Evolutionary conservation across 1,140 invertebrate species (phyloP), one percentile per base, ranked within the genome.

Genomic region (Pomphorhynchus laevis): DNA sequence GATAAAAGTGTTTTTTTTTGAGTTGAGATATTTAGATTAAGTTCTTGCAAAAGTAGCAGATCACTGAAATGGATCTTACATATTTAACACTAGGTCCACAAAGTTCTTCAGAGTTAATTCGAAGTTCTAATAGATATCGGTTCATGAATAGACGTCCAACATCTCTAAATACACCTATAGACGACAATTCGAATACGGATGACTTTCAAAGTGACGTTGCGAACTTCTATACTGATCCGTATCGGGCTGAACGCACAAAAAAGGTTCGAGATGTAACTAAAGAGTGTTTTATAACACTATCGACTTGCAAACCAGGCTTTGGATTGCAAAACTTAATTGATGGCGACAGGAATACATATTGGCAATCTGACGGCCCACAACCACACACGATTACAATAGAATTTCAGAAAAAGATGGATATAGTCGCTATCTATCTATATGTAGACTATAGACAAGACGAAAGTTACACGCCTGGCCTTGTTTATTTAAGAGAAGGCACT

Each of bases 301-400:
- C 80, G 1, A 89, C 80, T 20, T 93, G 82, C 53, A 95, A 95
- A 67, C 75, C 79, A 75, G 80, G 82, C 34, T 89, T 86, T 65
- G 86, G 86, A 20, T 82, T 95, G 11, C 79, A 93, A 52, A 82
- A 93, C 53, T 55, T 95, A 17, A 57, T 80, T 45, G 82, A 93
- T 56, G 74, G 84, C 55, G 72, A 73, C 38, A 69, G 74, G 49
- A 84, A 93, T 47, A 89, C 79, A 1, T 98, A 89, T 56, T 98
- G 86, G 86, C 86, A 98, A 53, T 91, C 82, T 0, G 86, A 98
- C 61, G 86, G 86, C 0, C 79, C 86, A 48, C 64, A 93, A 43
- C 86, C 86, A 5, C 86, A 98, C 59, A 61, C 89, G 45, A 76
- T 95, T 0, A 95, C 91, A 52, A 84, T 95, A 46, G 80, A 93